Base-by-base conservation (phyloP, 2,888 invertebrate species). In the Nomada fucata region DNA sequence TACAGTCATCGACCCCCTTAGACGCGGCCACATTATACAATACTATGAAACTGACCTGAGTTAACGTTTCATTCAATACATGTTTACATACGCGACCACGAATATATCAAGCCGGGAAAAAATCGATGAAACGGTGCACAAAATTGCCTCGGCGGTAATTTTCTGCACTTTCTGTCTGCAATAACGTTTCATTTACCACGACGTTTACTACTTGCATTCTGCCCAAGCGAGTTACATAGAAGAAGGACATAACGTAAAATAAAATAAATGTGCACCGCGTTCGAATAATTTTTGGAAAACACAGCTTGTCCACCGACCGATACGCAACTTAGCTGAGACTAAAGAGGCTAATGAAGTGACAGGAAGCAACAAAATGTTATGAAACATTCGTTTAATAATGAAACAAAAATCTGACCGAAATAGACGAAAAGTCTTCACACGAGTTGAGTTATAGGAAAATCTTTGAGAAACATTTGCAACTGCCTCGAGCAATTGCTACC, bases 1-100 rank as follows among this genome's bases (percentile, higher is more conserved):
- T 90, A 86, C 89, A 92, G 92, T 91, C 92, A 90, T 92, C 92
- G 92, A 93, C 92, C 92, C 87, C 73, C 70, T 82, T 85, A 73
- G 76, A 23, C 69, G 64, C 59, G 69, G 61, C 44, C 78, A 73
- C 77, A 71, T 85, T 81, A 64, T 69, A 82, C 86, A 87, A 89
- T 84, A 89, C 87, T 53, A 82, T 79, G 75, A 81, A 86, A 89
- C 89, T 89, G 87, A 89, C 89, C 89, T 79, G 75, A 75, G 78
- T 72, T 78, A 89, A 89, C 87, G 83, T 76, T 89, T 82, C 88
- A 87, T 89, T 89, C 89, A 69, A 69, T 61, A 47, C 15, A 60
- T 20, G 44, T 61, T 42, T 67, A 11, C 13, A 44, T 13, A 47
- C 26, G n/a, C 18, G 50, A 13, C n/a, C 60, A 42, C 42, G 20